Conservation (phyloP, 2,797 vertebrate genomes). For the Gymnocypris eckloni region DNA sequence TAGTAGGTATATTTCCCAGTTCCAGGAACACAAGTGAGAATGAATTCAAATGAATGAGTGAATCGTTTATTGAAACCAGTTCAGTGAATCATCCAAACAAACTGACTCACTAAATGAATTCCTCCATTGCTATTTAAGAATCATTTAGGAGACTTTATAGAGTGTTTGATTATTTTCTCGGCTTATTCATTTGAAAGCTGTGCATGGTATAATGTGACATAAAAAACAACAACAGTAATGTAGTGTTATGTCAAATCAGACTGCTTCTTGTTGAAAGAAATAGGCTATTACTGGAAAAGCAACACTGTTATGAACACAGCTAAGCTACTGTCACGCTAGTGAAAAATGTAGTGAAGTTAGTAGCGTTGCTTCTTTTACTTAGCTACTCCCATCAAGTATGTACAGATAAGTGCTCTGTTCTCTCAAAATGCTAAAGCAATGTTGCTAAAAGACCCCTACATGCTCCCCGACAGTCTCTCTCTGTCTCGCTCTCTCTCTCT, state of each 20-base stretch:
- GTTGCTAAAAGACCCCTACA: constrained; percentile 43
- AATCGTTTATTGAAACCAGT: background rate
- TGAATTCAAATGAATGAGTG: background rate
- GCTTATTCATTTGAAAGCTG: background rate
- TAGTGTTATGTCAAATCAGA: constrained; percentile 7
- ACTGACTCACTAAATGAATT: background rate
- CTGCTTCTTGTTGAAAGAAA: constrained; percentile 36
- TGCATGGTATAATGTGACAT: background rate
- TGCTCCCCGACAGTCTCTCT: constrained; percentile 15
- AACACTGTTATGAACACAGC: constrained; percentile 18
- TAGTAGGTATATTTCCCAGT: background rate
- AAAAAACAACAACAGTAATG: background rate
- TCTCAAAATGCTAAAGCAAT: constrained; percentile 11
- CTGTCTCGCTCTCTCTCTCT: constrained; percentile 53
- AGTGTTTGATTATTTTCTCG: constrained; percentile 1
- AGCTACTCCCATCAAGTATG: background rate
- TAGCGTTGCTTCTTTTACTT: background rate
- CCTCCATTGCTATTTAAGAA: background rate
- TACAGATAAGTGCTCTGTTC: background rate
- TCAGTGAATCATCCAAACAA: constrained; percentile 3
- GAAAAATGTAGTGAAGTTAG: constrained; percentile 3
- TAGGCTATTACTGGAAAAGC: background rate
- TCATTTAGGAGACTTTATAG: background rate
- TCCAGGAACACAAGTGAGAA: background rate
- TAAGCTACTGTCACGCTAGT: background rate